Conservation (phyloP, 2,113 vertebrate species). For the Bungarus multicinctus region DNA sequence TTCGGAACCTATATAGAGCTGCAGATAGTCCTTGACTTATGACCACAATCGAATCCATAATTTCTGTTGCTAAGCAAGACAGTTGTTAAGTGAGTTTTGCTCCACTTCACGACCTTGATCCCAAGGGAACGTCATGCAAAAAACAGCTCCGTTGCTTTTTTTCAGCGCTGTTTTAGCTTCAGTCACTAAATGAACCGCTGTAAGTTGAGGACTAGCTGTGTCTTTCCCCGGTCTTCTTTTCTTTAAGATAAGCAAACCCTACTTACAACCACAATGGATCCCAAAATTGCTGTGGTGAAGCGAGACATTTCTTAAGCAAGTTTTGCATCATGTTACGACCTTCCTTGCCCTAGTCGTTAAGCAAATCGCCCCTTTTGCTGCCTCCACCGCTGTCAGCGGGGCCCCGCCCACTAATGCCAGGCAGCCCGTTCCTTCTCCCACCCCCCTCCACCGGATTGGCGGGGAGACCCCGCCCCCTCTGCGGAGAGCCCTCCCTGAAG, state of each 20-base stretch:
- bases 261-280: not conserved
- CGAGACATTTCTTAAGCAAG: not conserved
- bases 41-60: no score
- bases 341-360: no score
- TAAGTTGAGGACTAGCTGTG: not conserved
- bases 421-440: not conserved
- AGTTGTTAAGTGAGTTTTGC: not conserved
- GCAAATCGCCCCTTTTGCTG: not conserved
- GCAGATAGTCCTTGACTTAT: no score
- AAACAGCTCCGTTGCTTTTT: fast-evolving
- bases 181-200: not conserved
- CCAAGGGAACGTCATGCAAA: not conserved
- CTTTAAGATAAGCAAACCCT: not conserved
- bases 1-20: not conserved
- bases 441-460: not conserved
- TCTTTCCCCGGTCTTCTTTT: not conserved
- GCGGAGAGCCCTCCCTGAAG: not conserved
- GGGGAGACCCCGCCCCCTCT: not conserved
- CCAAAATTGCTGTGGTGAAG: not conserved
- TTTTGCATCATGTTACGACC: not conserved
- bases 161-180: not conserved
- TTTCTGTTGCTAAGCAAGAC: not conserved
- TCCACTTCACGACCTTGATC: no score
- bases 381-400: not conserved
- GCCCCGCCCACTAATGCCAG: not conserved